Evolutionary conservation across 2,797 vertebrate species (phyloP).

Genomic region (Leptodactylus fallax): DNA sequence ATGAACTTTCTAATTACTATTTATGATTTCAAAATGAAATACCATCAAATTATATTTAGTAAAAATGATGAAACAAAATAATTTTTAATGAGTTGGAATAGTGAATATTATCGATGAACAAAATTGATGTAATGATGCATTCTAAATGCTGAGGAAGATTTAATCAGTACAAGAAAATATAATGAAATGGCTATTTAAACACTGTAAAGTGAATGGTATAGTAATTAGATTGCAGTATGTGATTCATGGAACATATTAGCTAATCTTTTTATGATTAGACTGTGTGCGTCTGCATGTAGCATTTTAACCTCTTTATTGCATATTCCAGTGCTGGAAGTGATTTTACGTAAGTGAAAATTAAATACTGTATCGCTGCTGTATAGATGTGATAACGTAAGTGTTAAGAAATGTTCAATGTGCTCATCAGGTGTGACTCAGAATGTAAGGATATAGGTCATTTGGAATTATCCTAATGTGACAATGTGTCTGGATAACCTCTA

Average conservation of each 20-base stretch:
- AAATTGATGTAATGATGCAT: slow-evolving; percentile 80
- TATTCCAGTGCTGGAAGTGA: background rate
- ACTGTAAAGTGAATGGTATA: slow-evolving; percentile 77
- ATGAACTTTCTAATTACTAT: slow-evolving; percentile 66
- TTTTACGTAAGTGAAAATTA: slow-evolving; percentile 3
- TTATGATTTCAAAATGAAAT: slow-evolving; percentile 72
- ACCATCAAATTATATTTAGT: slow-evolving; percentile 76
- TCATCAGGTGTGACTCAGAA: background rate
- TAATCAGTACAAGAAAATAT: slow-evolving; percentile 77
- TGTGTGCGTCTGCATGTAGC: slow-evolving; percentile 63
- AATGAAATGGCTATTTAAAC: slow-evolving; percentile 83
- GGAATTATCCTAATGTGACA: background rate
- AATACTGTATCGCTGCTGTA: background rate
- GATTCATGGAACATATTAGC: slow-evolving; percentile 69
- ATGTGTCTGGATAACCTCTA: background rate
- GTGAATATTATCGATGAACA: slow-evolving; percentile 74
- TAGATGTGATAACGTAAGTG: background rate
- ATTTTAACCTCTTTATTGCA: slow-evolving; percentile 9
- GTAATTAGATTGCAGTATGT: slow-evolving; percentile 77
- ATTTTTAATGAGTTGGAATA: slow-evolving; percentile 72
- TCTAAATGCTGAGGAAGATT: slow-evolving; percentile 76
- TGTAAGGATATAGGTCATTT: background rate
- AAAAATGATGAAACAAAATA: slow-evolving; percentile 72
- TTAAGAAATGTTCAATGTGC: background rate
- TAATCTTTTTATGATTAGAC: slow-evolving; percentile 75